Conservation (phyloP, 37 sponge, comb jelly and placozoan species). For the Amphimedon queenslandica region DNA sequence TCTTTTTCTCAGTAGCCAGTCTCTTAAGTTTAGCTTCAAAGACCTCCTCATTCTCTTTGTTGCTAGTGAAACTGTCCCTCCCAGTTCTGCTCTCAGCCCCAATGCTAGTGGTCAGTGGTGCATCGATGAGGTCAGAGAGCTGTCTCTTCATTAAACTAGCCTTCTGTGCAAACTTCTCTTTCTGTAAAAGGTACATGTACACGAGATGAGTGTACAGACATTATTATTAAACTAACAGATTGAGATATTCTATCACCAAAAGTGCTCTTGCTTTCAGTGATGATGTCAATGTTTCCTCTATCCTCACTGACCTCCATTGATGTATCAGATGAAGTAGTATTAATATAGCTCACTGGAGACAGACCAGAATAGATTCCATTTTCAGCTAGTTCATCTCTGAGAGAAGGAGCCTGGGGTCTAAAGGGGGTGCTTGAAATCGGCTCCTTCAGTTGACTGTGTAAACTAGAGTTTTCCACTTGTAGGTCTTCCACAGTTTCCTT, state of each 20-base stretch:
- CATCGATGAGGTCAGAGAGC: background rate
- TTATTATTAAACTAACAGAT: background rate
- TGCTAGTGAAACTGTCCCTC: background rate
- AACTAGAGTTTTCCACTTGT: background rate
- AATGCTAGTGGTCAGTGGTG: background rate
- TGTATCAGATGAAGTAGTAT: background rate
- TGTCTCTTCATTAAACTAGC: background rate
- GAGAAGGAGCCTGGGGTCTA: constrained; percentile 8
- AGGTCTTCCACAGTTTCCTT: background rate
- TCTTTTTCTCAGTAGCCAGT: background rate
- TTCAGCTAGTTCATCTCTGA: constrained; percentile 24
- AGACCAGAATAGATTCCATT: background rate
- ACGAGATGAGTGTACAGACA: background rate
- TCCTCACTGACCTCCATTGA: background rate
- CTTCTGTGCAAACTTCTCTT: constrained; percentile 11
- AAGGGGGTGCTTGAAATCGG: constrained; percentile 23
- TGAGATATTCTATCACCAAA: no score
- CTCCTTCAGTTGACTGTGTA: background rate
- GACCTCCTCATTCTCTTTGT: background rate
- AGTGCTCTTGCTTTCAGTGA: no score
- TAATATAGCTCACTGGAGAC: background rate
- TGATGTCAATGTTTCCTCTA: no score
- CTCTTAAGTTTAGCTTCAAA: background rate
- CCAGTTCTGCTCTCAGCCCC: background rate
- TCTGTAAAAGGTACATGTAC: background rate